Conservation (phyloP, 53 echinoderm and acorn worm genomes). For the Actinopyga echinites region DNA sequence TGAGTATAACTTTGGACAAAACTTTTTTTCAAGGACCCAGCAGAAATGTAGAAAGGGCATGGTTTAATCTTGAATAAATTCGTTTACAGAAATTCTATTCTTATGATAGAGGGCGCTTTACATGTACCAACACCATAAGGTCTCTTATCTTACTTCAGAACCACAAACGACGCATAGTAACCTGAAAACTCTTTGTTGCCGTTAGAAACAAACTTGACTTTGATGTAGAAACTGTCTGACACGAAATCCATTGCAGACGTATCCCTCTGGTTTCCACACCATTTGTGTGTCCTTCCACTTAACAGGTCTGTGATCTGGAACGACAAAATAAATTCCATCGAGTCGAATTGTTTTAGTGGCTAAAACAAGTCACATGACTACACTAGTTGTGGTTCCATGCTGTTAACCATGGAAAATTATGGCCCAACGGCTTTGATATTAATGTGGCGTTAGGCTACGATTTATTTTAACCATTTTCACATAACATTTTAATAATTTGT, state of each 20-base stretch:
- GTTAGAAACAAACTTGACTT: background rate
- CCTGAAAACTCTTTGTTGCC: background rate
- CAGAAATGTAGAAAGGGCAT: no score
- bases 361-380: background rate
- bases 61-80: background rate
- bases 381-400: background rate
- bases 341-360: background rate
- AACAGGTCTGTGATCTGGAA: background rate
- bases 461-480: no score
- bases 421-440: no score
- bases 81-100: background rate
- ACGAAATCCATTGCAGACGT: background rate
- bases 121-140: background rate
- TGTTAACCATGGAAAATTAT: no score
- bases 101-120: background rate
- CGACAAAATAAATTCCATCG: background rate
- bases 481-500: no score
- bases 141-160: background rate
- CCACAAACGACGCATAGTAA: background rate
- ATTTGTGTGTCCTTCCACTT: background rate
- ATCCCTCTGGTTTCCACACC: conserved; percentile 14
- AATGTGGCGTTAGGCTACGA: no score
- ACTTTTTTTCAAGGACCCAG: no score
- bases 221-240: background rate
- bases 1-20: no score